phyloP scores from a whole-genome alignment of 2,113 vertebrate species.

The Ciconia maguari region DNA sequence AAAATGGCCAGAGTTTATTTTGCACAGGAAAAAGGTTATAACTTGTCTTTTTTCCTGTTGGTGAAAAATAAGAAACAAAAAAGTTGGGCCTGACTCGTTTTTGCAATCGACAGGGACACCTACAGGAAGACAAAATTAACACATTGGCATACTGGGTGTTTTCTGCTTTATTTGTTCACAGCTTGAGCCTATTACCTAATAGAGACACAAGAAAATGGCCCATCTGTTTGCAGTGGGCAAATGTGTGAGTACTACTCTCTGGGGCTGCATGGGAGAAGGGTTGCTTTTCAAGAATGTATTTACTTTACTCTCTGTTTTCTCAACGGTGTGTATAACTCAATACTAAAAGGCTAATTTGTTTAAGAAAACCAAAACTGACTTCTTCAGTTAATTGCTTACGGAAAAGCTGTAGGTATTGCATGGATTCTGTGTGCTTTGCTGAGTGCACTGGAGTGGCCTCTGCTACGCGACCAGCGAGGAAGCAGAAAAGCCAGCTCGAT shows the following conservation, averaged over 20 bases:
- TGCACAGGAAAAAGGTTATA: not conserved
- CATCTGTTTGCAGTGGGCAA: conserved; percentile 67
- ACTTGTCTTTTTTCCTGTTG: not conserved
- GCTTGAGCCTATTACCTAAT: conserved; percentile 71
- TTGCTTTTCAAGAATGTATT: conserved; percentile 61
- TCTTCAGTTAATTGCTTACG: conserved; percentile 62
- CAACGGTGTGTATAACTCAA: conserved; percentile 63
- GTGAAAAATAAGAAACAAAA: not conserved
- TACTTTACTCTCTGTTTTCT: conserved; percentile 68
- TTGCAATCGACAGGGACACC: conserved; percentile 61
- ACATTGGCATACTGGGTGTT: conserved; percentile 68
- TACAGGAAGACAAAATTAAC: conserved; percentile 62
- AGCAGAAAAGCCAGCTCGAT: not conserved
- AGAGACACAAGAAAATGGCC: conserved; percentile 69
- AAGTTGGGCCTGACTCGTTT: not conserved
- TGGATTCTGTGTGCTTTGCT: conserved; percentile 32
- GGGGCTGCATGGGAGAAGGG: conserved; percentile 55
- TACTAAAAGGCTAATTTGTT: conserved; percentile 69
- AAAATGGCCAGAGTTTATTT: not conserved
- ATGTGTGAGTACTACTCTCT: conserved; percentile 57
- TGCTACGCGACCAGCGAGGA: accelerated
- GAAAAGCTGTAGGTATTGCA: conserved; percentile 53
- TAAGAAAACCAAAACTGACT: conserved; percentile 67
- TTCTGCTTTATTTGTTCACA: conserved; percentile 72
- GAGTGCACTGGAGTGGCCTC: conserved; percentile 6